Conservation (phyloP, 2,113 vertebrate genomes). For the Romanogobio albipinnatus region DNA sequence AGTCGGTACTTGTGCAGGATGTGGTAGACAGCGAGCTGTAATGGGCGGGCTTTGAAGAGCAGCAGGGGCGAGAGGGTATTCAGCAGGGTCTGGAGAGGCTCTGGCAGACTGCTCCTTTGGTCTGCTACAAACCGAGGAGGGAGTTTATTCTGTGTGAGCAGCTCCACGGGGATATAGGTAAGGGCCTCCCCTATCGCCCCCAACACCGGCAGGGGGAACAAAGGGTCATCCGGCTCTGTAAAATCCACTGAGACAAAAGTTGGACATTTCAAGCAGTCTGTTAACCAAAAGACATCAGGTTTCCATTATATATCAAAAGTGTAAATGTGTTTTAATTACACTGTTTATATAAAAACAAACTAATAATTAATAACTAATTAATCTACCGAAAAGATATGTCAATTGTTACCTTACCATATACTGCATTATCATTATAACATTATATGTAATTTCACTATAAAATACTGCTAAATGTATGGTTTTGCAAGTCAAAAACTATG, state of each 20-base stretch:
- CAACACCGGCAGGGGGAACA: constrained; percentile 78
- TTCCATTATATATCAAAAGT: background rate
- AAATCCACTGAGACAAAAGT: constrained; percentile 70
- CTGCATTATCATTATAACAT: too few species aligned
- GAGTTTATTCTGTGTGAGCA: constrained; percentile 86
- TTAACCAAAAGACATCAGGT: constrained; percentile 3
- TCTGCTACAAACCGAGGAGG: constrained; percentile 81
- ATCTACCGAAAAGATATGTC: too few species aligned
- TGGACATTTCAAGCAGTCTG: constrained; percentile 15
- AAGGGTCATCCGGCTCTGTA: constrained; percentile 74
- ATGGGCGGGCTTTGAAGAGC: constrained; percentile 85
- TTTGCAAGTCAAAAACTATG: too few species aligned
- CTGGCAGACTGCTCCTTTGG: constrained; percentile 88
- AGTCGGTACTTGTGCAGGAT: constrained; percentile 87
- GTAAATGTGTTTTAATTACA: background rate
- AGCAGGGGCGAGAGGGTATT: constrained; percentile 88
- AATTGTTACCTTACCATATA: too few species aligned
- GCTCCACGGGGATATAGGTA: constrained; percentile 81
- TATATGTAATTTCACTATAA: too few species aligned
- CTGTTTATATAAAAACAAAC: background rate
- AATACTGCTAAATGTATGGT: too few species aligned
- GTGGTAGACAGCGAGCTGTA: constrained; percentile 87
- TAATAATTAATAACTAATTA: too few species aligned
- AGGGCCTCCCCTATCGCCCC: constrained; percentile 86
- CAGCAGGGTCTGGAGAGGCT: constrained; percentile 87